Evolutionary conservation across 2,888 invertebrate species (phyloP).

Genomic region (Scaptomyza cyrtandrae): DNA sequence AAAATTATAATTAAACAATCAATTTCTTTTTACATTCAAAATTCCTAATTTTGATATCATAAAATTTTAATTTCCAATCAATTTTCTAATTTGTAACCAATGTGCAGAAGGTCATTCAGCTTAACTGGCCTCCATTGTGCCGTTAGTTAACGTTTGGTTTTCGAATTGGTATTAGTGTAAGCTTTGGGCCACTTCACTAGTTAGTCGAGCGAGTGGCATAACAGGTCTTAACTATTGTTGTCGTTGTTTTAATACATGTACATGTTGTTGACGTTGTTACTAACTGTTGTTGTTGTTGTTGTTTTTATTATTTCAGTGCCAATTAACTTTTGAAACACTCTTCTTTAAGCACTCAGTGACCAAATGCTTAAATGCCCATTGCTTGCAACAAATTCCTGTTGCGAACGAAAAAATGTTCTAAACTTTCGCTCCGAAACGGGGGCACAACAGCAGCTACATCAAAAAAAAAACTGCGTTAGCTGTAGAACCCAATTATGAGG

Average conservation of each 20-base stretch:
- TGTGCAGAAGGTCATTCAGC: slow-evolving; percentile 40
- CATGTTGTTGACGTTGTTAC: slow-evolving; percentile 18
- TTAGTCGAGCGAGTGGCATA: slow-evolving; percentile 67
- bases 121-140: slow-evolving; percentile 41
- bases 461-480: slow-evolving; percentile 36
- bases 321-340: slow-evolving; percentile 78
- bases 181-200: slow-evolving; percentile 44
- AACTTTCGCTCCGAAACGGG: slow-evolving; percentile 36
- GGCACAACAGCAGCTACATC: slow-evolving; percentile 9
- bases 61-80: not conserved
- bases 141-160: slow-evolving; percentile 52
- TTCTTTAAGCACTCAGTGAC: slow-evolving; percentile 70
- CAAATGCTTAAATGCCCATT: slow-evolving; percentile 49
- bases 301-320: slow-evolving; percentile 50
- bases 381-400: slow-evolving; percentile 26
- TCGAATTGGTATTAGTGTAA: slow-evolving; percentile 43
- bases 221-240: slow-evolving; percentile 59
- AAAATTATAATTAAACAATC: too few relatives aligned
- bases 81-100: not conserved
- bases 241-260: not conserved
- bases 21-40: not conserved
- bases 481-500: slow-evolving; percentile 68
- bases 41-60: too few relatives aligned
- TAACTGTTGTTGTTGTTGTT: slow-evolving; percentile 24
- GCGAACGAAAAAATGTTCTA: slow-evolving; percentile 38